Percentiles rank a stretch among this genome's conserved stretches.
phyloP scores from a whole-genome alignment of 2,113 vertebrate species.

The Callionymus lyra region DNA sequence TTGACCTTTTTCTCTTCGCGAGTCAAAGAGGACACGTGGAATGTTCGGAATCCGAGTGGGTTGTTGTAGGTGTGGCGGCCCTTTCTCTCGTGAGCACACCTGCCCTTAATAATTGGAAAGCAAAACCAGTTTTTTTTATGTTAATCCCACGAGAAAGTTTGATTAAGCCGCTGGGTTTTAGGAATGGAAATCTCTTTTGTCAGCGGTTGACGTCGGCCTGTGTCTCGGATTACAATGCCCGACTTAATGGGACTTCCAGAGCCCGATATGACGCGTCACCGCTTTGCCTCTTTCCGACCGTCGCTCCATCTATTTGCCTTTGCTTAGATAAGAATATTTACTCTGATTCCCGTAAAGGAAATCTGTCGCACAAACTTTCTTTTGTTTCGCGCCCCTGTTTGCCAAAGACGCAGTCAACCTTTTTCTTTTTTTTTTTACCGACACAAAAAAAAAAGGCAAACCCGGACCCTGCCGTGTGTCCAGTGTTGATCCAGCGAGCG shows the following conservation, averaged over 20 bases:
- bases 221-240: constrained; percentile 43
- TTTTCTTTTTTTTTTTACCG: constrained; percentile 23
- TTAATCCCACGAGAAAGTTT: too few species aligned
- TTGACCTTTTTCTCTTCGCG: too few species aligned
- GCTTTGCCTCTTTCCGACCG: not conserved
- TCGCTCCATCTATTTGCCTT: not conserved
- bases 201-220: constrained; percentile 41
- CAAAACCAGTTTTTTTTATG: constrained; percentile 1
- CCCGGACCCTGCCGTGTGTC: constrained; percentile 37
- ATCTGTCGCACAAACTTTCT: not conserved
- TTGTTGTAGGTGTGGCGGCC: not conserved
- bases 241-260: constrained; percentile 16
- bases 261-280: not conserved
- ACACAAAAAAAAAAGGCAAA: too few species aligned
- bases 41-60: constrained; percentile 31
- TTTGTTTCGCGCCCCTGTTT: constrained; percentile 14
- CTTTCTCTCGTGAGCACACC: too few species aligned
- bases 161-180: constrained; percentile 15
- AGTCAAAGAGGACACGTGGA: not conserved
- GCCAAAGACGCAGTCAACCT: constrained; percentile 25
- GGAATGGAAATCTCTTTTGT: constrained; percentile 33
- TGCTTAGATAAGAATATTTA: not conserved
- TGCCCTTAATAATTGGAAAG: not conserved
- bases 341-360: not conserved
- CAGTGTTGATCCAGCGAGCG: constrained; percentile 34